These are phyloP conservation scores for Anodontia alba DNA, from an alignment of 2,888 invertebrate species.

Conservation along the genomic window DNA sequence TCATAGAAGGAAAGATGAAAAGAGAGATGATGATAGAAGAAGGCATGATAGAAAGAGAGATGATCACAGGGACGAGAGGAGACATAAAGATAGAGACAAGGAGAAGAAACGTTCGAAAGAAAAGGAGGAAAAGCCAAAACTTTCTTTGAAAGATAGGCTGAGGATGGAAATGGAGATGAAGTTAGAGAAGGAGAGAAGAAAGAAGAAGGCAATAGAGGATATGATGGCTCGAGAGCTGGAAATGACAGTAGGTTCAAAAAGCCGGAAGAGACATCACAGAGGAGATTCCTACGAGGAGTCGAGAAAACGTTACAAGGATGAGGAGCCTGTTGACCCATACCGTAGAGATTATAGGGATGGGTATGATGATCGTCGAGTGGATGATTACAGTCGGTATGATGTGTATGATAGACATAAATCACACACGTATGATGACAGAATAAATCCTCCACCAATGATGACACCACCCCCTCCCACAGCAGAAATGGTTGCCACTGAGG, in stretches of 20 bases:
- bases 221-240: constrained; percentile 70
- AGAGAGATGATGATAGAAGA: constrained; percentile 28
- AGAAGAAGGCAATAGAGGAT: constrained; percentile 69
- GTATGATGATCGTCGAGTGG: constrained; percentile 20
- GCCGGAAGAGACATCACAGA: constrained; percentile 41
- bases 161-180: constrained; percentile 65
- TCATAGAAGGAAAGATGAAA: constrained; percentile 26
- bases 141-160: constrained; percentile 58
- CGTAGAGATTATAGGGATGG: not conserved
- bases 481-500: constrained; percentile 57
- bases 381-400: constrained; percentile 44
- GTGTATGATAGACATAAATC: constrained; percentile 33
- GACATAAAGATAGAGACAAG: constrained; percentile 41
- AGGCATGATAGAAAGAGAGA: constrained; percentile 18
- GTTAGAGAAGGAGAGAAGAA: constrained; percentile 58
- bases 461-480: constrained; percentile 61
- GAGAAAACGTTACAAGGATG: constrained; percentile 49
- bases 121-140: constrained; percentile 51
- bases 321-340: constrained; percentile 23
- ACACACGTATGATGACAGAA: not conserved
- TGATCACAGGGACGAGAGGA: constrained; percentile 25
- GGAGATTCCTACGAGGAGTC: constrained; percentile 24
- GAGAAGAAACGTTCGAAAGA: constrained; percentile 43
- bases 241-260: constrained; percentile 54
- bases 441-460: constrained; percentile 24